phyloP scores from a whole-genome alignment of 2,888 invertebrate species.

The Pyrrhia umbra region DNA sequence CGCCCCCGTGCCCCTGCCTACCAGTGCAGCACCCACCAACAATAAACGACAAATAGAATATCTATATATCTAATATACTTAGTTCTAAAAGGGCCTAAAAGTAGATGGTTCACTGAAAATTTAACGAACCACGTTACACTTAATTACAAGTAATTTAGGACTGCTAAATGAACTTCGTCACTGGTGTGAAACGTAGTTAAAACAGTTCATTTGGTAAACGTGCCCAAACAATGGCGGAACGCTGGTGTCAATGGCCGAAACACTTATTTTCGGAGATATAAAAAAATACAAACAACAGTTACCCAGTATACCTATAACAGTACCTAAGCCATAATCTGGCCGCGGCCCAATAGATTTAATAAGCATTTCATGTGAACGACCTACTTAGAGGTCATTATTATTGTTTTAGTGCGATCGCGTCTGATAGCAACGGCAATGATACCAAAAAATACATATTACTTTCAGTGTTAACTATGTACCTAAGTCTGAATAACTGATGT shows the following conservation, averaged over 20 bases:
- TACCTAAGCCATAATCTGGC: conserved; percentile 32
- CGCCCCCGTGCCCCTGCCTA: conserved; percentile 80
- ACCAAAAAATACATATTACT: conserved; percentile 8
- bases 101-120: conserved; percentile 1
- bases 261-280: conserved; percentile 8
- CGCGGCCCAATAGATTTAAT: conserved; percentile 40
- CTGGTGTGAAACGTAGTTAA: neutral
- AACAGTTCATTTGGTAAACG: neutral
- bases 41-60: conserved; percentile 70
- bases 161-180: conserved; percentile 21
- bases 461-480: neutral
- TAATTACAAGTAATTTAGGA: neutral
- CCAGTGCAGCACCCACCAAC: conserved; percentile 75
- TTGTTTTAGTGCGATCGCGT: conserved; percentile 31
- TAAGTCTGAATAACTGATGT: neutral
- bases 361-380: conserved; percentile 38
- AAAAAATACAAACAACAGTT: conserved; percentile 36
- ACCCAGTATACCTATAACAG: conserved; percentile 35
- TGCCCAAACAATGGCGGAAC: neutral
- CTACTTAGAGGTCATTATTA: conserved; percentile 43
- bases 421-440: conserved; percentile 19
- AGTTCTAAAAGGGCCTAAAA: neutral
- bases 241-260: conserved; percentile 17
- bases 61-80: neutral
- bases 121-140: neutral